These are phyloP conservation scores for Cygnus olor DNA, from an alignment of 2,797 vertebrate genomes.

Conservation along the genomic window DNA sequence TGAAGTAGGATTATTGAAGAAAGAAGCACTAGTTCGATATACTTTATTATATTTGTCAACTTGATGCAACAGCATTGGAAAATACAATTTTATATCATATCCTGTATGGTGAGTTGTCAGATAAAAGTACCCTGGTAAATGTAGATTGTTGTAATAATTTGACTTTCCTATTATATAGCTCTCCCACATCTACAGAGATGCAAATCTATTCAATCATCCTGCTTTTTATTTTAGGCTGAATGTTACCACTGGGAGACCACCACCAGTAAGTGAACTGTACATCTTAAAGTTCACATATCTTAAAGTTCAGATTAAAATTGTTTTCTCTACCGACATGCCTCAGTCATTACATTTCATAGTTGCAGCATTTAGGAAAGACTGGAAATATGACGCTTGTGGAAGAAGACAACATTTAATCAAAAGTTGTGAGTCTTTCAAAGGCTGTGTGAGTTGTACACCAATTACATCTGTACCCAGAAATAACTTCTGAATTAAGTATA, in stretches of 20 bases:
- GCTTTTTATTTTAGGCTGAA: background rate
- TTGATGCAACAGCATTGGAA: background rate
- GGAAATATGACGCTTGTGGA: conserved; percentile 21
- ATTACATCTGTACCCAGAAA: conserved; percentile 22
- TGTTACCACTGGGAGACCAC: conserved; percentile 17
- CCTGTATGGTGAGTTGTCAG: background rate
- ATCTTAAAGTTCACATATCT: background rate
- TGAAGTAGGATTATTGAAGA: background rate
- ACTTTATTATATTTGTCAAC: background rate
- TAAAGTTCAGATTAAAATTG: conserved; percentile 18
- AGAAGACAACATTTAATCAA: conserved; percentile 32
- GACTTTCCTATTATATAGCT: background rate
- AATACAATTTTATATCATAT: background rate
- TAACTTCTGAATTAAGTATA: conserved; percentile 23
- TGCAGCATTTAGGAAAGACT: conserved; percentile 33
- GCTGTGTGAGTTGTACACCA: background rate
- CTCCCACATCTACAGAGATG: background rate
- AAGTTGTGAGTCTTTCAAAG: conserved; percentile 33
- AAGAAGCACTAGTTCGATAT: background rate
- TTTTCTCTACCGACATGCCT: background rate
- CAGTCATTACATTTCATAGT: conserved; percentile 19
- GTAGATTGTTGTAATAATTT: background rate
- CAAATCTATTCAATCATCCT: conserved; percentile 8
- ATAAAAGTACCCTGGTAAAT: background rate
- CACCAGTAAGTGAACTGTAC: conserved; percentile 10